Percentiles rank a stretch among this genome's conserved stretches.
phyloP scores from a whole-genome alignment of 2,888 invertebrate genomes.

The Epinotia demarniana region DNA sequence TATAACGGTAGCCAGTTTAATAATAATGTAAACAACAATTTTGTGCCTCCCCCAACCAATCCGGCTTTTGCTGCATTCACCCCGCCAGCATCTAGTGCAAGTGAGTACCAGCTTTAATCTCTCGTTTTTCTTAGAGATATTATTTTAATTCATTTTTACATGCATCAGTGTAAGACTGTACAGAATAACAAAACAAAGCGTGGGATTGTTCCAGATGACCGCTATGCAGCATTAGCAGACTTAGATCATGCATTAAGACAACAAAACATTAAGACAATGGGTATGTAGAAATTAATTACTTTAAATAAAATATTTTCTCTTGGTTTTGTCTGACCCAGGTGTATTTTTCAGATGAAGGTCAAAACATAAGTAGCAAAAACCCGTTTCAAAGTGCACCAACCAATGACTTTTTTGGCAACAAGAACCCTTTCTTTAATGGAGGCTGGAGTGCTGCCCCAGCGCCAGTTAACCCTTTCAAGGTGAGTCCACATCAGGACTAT shows the following conservation, averaged over 20 bases:
- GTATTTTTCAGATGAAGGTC: conserved; percentile 71
- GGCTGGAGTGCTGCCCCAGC: conserved; percentile 70
- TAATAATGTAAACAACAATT: conserved; percentile 72
- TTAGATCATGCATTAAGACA: conserved; percentile 91
- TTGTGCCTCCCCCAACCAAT: conserved; percentile 75
- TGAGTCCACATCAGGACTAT: conserved; percentile 54
- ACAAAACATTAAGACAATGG: conserved; percentile 81
- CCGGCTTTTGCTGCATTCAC: conserved; percentile 67
- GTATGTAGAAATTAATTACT: conserved; percentile 56
- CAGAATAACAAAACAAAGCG: neutral
- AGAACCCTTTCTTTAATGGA: conserved; percentile 79
- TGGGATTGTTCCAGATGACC: conserved; percentile 87
- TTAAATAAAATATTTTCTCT: conserved; percentile 18
- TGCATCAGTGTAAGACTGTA: neutral
- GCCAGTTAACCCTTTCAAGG: conserved; percentile 78
- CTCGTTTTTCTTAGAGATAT: neutral
- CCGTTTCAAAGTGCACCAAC: conserved; percentile 79
- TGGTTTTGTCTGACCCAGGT: conserved; percentile 2
- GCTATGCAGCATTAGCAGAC: conserved; percentile 98
- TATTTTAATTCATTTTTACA: neutral
- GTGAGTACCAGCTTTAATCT: conserved; percentile 57
- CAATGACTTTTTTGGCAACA: conserved; percentile 76
- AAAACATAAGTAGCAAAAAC: conserved; percentile 71
- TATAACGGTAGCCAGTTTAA: conserved; percentile 86
- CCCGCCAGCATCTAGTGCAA: conserved; percentile 61